phyloP scores from a whole-genome alignment of 1,140 invertebrate genomes.

The Scaptomyza pallida region DNA sequence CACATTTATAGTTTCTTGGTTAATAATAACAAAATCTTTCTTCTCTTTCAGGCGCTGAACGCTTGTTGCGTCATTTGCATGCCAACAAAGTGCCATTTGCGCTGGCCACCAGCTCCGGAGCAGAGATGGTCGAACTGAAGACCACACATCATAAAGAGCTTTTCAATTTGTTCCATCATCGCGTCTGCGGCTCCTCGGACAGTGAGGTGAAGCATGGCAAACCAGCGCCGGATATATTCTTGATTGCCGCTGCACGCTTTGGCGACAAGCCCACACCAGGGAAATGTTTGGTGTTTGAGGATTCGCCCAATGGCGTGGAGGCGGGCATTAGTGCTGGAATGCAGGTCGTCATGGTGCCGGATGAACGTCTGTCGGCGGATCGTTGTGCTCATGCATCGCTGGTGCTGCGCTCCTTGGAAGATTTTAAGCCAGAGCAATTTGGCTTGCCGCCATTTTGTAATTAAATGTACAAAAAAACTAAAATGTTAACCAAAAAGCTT shows the following conservation, averaged over 20 bases:
- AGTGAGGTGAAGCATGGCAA: conserved; percentile 95
- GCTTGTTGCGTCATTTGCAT: conserved; percentile 91
- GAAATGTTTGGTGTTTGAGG: conserved; percentile 96
- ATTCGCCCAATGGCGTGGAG: conserved; percentile 94
- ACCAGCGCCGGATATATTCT: conserved; percentile 96
- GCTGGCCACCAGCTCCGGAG: conserved; percentile 94
- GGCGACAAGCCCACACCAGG: conserved; percentile 88
- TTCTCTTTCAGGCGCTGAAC: conserved; percentile 89
- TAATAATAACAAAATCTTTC: no score
- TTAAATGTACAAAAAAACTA: conserved; percentile 15
- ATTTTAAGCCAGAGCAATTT: conserved; percentile 94
- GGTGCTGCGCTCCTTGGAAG: conserved; percentile 89
- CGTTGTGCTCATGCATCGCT: conserved; percentile 88
- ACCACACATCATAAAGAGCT: conserved; percentile 89
- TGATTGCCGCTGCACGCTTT: conserved; percentile 93
- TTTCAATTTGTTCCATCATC: conserved; percentile 91
- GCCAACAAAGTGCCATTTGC: conserved; percentile 92
- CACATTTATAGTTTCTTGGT: not conserved
- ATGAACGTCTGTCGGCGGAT: conserved; percentile 87
- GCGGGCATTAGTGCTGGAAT: conserved; percentile 92
- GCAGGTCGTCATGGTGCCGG: conserved; percentile 96
- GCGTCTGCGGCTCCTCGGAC: conserved; percentile 93
- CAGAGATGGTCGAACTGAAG: conserved; percentile 91
- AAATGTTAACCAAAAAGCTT: conserved; percentile 1
- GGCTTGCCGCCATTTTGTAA: conserved; percentile 90